A percentile compares a stretch with the other conserved stretches of the same genome.
Conservation (phyloP, 2,797 vertebrate species). For the Pempheris klunzingeri region DNA sequence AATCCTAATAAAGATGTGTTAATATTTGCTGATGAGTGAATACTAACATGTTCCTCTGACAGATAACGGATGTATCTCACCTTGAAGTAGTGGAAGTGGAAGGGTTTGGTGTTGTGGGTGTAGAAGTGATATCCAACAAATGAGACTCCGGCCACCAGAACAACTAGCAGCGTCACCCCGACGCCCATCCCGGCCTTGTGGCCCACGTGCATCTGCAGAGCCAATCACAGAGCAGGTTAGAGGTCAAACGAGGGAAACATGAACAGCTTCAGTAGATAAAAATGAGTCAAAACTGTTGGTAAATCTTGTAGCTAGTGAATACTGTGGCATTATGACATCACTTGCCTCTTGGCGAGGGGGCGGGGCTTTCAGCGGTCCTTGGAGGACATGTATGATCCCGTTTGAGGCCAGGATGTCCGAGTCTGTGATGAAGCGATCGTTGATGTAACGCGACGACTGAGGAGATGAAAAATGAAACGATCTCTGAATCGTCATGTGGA, state of each 20-base stretch:
- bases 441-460: constrained; percentile 89
- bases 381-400: constrained; percentile 93
- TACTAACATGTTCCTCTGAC: too few species aligned
- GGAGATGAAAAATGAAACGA: not conserved
- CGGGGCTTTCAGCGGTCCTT: constrained; percentile 89
- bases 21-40: not conserved
- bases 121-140: constrained; percentile 89
- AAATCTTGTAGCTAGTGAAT: not conserved
- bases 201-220: constrained; percentile 64
- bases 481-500: too few species aligned
- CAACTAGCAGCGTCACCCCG: constrained; percentile 86
- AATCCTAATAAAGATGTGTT: too few species aligned
- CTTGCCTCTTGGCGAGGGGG: constrained; percentile 79
- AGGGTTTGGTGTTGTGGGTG: constrained; percentile 83
- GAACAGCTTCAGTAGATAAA: too few species aligned
- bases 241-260: not conserved
- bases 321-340: not conserved
- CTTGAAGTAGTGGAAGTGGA: constrained; percentile 92
- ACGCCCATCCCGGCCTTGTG: constrained; percentile 84
- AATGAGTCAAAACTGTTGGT: too few species aligned
- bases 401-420: constrained; percentile 92
- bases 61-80: constrained; percentile 53
- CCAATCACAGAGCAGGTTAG: constrained; percentile 37
- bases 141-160: constrained; percentile 74
- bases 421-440: constrained; percentile 86